A percentile compares a stretch with the other conserved stretches of the same genome.
phyloP scores from a whole-genome alignment of 2,113 vertebrate species.

The Sapayoa aenigma region DNA sequence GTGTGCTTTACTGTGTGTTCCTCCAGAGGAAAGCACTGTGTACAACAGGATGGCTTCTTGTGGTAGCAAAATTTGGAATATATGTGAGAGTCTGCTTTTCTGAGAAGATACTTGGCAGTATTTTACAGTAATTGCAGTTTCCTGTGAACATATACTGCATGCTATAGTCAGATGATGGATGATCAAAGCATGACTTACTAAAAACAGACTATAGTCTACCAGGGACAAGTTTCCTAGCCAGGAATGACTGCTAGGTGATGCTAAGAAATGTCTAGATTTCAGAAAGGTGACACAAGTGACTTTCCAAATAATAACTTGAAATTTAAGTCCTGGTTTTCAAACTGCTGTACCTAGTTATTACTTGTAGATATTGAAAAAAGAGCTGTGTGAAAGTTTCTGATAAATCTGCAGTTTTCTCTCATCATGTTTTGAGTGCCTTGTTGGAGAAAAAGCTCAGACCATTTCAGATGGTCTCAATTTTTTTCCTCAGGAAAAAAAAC shows the following conservation, averaged over 20 bases:
- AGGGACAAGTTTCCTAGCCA: neutral
- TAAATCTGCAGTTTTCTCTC: neutral
- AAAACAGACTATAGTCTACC: neutral
- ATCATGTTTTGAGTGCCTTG: neutral
- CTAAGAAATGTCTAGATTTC: neutral
- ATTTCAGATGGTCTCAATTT: neutral
- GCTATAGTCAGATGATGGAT: neutral
- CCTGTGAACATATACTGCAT: neutral
- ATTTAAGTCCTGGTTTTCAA: neutral
- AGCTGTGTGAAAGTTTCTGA: neutral
- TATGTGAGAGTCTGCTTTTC: neutral
- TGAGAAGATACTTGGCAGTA: neutral
- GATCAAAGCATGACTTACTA: neutral
- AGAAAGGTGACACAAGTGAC: neutral
- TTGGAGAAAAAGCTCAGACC: neutral
- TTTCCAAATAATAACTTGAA: neutral
- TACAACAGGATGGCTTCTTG: neutral
- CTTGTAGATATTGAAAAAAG: neutral
- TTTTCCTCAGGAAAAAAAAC: neutral
- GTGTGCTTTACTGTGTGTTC: neutral
- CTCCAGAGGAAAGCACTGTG: neutral
- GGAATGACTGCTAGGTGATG: neutral
- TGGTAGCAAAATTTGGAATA: neutral
- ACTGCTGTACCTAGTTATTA: neutral
- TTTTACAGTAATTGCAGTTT: neutral